A percentile compares a stretch with the other conserved stretches of the same genome.
Evolutionary conservation across 2,888 invertebrate genomes (phyloP).

Genomic region (Dexiosoma caninum): DNA sequence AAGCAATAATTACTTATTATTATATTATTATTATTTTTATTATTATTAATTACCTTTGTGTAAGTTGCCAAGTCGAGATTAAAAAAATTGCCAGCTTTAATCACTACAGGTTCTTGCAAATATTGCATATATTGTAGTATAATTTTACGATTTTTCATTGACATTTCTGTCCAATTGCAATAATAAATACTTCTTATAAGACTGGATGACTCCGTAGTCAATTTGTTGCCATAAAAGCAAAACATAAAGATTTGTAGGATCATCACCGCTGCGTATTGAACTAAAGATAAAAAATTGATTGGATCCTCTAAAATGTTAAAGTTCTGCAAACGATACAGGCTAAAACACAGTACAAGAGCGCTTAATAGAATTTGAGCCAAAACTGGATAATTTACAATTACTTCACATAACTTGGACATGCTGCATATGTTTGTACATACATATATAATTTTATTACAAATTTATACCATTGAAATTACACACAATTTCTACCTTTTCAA

Average conservation of each 20-base stretch:
- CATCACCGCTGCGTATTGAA: conserved; percentile 69
- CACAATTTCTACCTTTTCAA: conserved; percentile 43
- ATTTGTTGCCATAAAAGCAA: conserved; percentile 73
- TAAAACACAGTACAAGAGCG: conserved; percentile 72
- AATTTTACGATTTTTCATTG: conserved; percentile 66
- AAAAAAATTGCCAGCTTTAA: conserved; percentile 72
- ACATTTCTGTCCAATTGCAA: conserved; percentile 71
- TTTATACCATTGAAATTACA: too few relatives aligned
- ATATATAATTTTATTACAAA: too few relatives aligned
- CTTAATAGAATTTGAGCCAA: conserved; percentile 71
- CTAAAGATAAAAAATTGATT: conserved; percentile 60
- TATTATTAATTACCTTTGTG: conserved; percentile 67
- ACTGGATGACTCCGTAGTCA: conserved; percentile 69
- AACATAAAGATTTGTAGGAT: conserved; percentile 72
- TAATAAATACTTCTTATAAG: conserved; percentile 68
- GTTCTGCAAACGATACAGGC: conserved; percentile 69
- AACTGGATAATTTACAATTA: conserved; percentile 68
- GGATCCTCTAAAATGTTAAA: conserved; percentile 65
- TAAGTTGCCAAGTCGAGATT: conserved; percentile 71
- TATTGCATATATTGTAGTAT: conserved; percentile 71
- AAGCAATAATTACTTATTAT: too few relatives aligned
- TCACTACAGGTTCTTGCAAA: conserved; percentile 69
- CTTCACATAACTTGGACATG: conserved; percentile 64
- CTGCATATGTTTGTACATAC: too few relatives aligned
- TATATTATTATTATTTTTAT: too few relatives aligned